phyloP scores from a whole-genome alignment of 2,797 vertebrate genomes.

The Tenualosa thibaudeaui region DNA sequence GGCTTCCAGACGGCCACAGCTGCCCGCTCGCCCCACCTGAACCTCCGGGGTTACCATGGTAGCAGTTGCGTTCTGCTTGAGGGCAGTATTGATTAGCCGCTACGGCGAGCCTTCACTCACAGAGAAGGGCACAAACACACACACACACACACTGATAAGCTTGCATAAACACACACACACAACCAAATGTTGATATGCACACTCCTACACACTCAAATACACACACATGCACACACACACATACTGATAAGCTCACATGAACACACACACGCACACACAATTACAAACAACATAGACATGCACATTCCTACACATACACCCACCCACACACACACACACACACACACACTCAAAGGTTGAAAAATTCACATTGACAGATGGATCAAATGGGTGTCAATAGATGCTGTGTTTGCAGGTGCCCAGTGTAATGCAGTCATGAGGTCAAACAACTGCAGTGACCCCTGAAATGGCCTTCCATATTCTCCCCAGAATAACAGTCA shows the following conservation, averaged over 20 bases:
- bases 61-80: constrained; percentile 62
- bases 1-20: not conserved
- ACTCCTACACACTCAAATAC: constrained; percentile 56
- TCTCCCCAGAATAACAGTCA: not conserved
- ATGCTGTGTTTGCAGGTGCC: not conserved
- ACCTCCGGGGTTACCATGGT: constrained; percentile 55
- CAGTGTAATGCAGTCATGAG: not conserved
- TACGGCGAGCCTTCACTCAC: constrained; percentile 60
- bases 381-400: not conserved
- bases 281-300: no score
- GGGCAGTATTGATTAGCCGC: constrained; percentile 64
- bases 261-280: constrained; percentile 2
- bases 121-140: constrained; percentile 40
- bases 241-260: not conserved
- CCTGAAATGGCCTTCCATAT: constrained; percentile 6
- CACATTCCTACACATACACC: not conserved
- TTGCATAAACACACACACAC: not conserved
- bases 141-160: constrained; percentile 19
- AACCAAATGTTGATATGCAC: constrained; percentile 38
- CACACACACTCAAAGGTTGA: not conserved
- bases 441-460: not conserved
- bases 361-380: not conserved
- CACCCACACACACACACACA: not conserved
- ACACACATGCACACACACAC: constrained; percentile 24
- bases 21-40: not conserved